These are phyloP conservation scores for Sepioteuthis lessoniana DNA, from an alignment of 2,888 invertebrate species.

Conservation along the genomic window DNA sequence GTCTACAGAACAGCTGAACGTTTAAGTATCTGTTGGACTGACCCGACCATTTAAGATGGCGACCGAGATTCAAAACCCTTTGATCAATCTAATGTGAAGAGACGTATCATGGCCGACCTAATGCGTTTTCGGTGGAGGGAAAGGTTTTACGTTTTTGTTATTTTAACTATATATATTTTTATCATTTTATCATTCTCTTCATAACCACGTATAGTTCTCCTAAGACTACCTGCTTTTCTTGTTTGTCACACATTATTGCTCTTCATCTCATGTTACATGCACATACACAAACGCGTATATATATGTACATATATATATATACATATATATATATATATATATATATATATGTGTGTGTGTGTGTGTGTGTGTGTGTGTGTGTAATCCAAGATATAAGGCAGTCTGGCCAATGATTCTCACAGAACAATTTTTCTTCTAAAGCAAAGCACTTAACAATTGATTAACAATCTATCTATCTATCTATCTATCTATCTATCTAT, in stretches of 20 bases:
- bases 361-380: too few species aligned
- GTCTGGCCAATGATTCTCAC: too few species aligned
- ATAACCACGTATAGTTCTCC: background rate
- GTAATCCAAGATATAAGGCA: too few species aligned
- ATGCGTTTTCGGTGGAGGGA: background rate
- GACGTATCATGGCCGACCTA: slow-evolving; percentile 1
- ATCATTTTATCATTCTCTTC: background rate
- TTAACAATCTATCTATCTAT: background rate
- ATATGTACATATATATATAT: background rate
- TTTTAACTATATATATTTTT: background rate
- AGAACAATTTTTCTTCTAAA: too few species aligned
- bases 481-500: background rate
- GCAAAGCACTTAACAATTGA: background rate
- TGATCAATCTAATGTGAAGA: slow-evolving; percentile 33
- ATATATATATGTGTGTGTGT: background rate
- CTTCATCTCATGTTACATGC: background rate
- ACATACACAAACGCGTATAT: background rate
- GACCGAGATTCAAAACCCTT: slow-evolving; percentile 33
- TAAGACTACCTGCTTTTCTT: background rate
- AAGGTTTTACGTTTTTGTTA: background rate
- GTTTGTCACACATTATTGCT: background rate
- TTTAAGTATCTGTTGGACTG: slow-evolving; percentile 33
- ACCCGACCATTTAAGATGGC: background rate
- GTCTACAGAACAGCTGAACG: slow-evolving; percentile 4
- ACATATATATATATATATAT: background rate